Percentiles rank a stretch among this genome's conserved stretches.
Conservation (phyloP, 2,888 invertebrate genomes). For the Augochlorella aurata region DNA sequence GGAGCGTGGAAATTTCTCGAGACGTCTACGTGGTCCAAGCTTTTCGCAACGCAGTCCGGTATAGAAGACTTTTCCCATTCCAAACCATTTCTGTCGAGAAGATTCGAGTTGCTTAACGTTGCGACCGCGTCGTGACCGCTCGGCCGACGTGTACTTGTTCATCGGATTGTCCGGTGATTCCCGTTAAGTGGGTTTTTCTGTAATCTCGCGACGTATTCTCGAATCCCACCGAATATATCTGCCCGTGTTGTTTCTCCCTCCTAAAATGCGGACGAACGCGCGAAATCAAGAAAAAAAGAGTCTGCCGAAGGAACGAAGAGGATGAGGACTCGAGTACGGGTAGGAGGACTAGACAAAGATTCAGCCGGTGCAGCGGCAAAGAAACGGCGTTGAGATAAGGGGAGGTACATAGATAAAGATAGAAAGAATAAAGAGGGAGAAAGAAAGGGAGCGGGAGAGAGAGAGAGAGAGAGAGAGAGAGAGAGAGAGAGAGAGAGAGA, state of each 20-base stretch:
- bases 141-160: too few relatives aligned
- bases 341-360: neutral
- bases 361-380: neutral
- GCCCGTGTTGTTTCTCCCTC: neutral
- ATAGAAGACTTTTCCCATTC: neutral
- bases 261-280: neutral
- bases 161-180: conserved; percentile 50
- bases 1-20: neutral
- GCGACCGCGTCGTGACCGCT: too few relatives aligned
- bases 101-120: too few relatives aligned
- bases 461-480: neutral
- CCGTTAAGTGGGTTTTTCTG: conserved; percentile 66
- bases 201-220: conserved; percentile 50
- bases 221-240: neutral
- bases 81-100: too few relatives aligned
- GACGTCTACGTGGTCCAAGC: neutral
- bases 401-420: neutral
- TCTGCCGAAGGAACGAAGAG: neutral
- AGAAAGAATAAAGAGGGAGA: too few relatives aligned
- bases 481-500: neutral
- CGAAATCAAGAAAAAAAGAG: neutral
- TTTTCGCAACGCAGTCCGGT: too few relatives aligned
- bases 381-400: neutral
- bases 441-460: too few relatives aligned
- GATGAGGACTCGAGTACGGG: neutral